phyloP scores from a whole-genome alignment of 2,888 invertebrate genomes.

The Siphlonurus alternatus region DNA sequence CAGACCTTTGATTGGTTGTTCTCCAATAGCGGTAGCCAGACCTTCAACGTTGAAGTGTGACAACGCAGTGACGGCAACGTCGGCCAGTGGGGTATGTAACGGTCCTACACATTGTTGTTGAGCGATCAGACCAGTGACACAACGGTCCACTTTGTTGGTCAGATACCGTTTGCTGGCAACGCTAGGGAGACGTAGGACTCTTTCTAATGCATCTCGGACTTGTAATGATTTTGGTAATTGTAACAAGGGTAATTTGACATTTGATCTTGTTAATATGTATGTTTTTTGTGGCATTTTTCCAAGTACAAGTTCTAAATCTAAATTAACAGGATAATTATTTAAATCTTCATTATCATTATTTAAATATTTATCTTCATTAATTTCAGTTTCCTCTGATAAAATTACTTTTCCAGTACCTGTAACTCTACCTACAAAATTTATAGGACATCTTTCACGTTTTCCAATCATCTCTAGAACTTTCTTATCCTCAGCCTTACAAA shows the following conservation, averaged over 20 bases:
- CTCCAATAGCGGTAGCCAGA: slow-evolving; percentile 88
- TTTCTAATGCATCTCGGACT: slow-evolving; percentile 49
- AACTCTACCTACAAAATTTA: slow-evolving; percentile 83
- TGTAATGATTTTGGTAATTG: slow-evolving; percentile 26
- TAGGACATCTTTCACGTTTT: slow-evolving; percentile 75
- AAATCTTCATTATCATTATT: slow-evolving; percentile 25
- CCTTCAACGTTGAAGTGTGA: slow-evolving; percentile 72
- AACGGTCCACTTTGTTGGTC: slow-evolving; percentile 78
- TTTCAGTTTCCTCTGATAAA: slow-evolving; percentile 39
- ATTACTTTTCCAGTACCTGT: slow-evolving; percentile 64
- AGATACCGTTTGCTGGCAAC: slow-evolving; percentile 91
- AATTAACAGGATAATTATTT: slow-evolving; percentile 58
- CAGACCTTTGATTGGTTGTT: slow-evolving; percentile 89
- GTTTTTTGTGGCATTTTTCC: slow-evolving; percentile 70
- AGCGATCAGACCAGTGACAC: slow-evolving; percentile 86
- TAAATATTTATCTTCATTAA: slow-evolving; percentile 30
- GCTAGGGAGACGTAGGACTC: slow-evolving; percentile 72
- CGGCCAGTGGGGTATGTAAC: slow-evolving; percentile 86
- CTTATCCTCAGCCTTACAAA: slow-evolving; percentile 52
- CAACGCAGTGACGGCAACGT: slow-evolving; percentile 79
- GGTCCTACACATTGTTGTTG: slow-evolving; percentile 99
- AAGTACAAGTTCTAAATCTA: slow-evolving; percentile 75
- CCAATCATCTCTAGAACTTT: slow-evolving; percentile 51
- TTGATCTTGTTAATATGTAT: not conserved
- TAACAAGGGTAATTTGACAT: not conserved